phyloP scores from a whole-genome alignment of 2,797 vertebrate genomes.

The Eospalax fontanierii region DNA sequence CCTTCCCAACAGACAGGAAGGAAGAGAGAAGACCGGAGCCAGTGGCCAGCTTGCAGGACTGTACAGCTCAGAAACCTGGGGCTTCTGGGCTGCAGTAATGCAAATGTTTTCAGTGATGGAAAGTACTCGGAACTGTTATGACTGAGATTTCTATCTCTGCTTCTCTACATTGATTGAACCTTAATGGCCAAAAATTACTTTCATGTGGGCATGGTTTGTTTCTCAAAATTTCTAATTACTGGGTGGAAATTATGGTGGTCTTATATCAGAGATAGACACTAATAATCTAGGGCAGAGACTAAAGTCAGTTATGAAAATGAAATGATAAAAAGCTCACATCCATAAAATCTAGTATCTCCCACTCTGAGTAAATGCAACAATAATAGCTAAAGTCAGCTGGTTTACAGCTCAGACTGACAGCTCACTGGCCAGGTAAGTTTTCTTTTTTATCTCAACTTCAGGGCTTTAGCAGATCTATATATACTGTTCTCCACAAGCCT shows the following conservation, averaged over 20 bases:
- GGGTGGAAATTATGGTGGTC: not conserved
- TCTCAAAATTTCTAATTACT: not conserved
- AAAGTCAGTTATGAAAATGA: not conserved
- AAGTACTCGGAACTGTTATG: constrained; percentile 61
- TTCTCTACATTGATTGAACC: constrained; percentile 27
- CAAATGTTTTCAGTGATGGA: not conserved
- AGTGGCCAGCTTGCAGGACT: not conserved
- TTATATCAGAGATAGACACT: not conserved
- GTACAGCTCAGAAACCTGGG: not conserved
- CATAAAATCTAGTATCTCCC: not conserved
- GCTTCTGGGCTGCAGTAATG: not conserved
- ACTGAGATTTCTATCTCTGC: constrained; percentile 25
- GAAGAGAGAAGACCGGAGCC: not conserved
- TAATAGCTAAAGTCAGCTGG: not conserved
- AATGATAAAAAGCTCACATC: constrained; percentile 30
- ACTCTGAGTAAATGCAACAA: not conserved
- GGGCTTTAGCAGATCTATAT: not conserved
- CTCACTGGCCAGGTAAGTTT: not conserved
- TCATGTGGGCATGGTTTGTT: not conserved
- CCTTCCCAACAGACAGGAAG: not conserved
- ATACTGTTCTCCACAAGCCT: not conserved
- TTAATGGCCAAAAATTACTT: constrained; percentile 30
- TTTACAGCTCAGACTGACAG: not conserved
- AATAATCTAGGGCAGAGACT: constrained; percentile 38
- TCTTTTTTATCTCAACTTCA: constrained; percentile 22